Evolutionary conservation across 1,140 invertebrate genomes (phyloP).

Genomic region (Arion vulgaris): DNA sequence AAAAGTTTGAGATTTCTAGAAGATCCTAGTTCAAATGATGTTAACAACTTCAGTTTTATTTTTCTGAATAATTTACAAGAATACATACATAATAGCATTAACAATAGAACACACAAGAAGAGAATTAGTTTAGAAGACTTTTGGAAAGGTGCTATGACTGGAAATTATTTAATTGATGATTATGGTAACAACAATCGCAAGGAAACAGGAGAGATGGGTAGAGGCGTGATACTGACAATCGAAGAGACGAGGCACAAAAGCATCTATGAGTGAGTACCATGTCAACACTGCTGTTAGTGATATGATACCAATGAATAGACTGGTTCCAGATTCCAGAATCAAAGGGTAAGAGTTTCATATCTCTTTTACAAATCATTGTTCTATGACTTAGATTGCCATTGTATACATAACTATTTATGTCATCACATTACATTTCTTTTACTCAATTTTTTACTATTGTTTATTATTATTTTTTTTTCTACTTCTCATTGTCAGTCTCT

Average conservation of each 20-base stretch:
- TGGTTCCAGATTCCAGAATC: constrained; percentile 56
- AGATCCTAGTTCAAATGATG: too few species aligned
- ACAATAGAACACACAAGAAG: not conserved
- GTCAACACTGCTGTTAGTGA: constrained; percentile 58
- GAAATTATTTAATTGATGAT: constrained; percentile 53
- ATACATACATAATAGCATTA: not conserved
- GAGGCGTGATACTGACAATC: constrained; percentile 51
- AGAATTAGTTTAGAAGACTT: constrained; percentile 50
- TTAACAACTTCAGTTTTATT: too few species aligned
- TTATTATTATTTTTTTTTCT: too few species aligned
- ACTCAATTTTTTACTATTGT: too few species aligned
- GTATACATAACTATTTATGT: too few species aligned
- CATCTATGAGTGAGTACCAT: constrained; percentile 42
- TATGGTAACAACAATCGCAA: constrained; percentile 51
- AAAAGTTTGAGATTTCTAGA: too few species aligned
- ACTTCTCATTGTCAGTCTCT: too few species aligned
- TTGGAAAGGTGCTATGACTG: constrained; percentile 35
- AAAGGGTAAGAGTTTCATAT: constrained; percentile 53
- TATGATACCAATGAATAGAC: constrained; percentile 56
- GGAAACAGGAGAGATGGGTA: constrained; percentile 52
- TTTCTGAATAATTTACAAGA: too few species aligned
- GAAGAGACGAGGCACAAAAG: constrained; percentile 42
- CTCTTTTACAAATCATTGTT: too few species aligned
- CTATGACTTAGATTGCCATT: too few species aligned
- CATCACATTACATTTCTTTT: too few species aligned